Percentiles rank a stretch among this genome's conserved stretches.
Conservation (phyloP, 2,797 vertebrate species). For the Macropus fuliginosus region DNA sequence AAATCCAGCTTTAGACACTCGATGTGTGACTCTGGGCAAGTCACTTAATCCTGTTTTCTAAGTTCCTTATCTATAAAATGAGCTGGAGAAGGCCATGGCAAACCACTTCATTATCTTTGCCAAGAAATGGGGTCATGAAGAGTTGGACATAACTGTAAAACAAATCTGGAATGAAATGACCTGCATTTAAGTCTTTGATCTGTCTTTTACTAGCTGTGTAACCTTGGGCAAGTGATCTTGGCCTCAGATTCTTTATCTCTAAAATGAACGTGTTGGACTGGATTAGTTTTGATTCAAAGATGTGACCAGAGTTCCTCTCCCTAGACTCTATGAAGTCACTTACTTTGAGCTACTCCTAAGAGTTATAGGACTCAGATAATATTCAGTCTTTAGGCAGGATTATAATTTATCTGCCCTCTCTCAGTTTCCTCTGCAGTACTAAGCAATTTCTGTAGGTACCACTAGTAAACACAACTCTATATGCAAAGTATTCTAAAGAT, state of each 20-base stretch:
- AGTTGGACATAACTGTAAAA: background rate
- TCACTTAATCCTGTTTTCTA: background rate
- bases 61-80: background rate
- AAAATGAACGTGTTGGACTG: background rate
- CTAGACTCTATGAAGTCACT: background rate
- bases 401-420: background rate
- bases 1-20: background rate
- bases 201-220: background rate
- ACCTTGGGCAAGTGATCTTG: background rate
- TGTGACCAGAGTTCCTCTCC: background rate
- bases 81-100: background rate
- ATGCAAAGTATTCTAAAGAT: background rate
- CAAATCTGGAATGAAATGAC: background rate
- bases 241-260: background rate
- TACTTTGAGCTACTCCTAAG: background rate
- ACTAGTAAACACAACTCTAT: background rate
- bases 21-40: background rate
- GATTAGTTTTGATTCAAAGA: background rate
- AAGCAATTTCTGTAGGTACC: background rate
- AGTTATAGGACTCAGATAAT: background rate
- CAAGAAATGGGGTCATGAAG: background rate
- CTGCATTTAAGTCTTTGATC: background rate
- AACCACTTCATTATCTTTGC: background rate
- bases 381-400: background rate
- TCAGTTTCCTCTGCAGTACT: background rate